Base-by-base conservation (phyloP, 2,797 vertebrate genomes). In the Vespertilio murinus region DNA sequence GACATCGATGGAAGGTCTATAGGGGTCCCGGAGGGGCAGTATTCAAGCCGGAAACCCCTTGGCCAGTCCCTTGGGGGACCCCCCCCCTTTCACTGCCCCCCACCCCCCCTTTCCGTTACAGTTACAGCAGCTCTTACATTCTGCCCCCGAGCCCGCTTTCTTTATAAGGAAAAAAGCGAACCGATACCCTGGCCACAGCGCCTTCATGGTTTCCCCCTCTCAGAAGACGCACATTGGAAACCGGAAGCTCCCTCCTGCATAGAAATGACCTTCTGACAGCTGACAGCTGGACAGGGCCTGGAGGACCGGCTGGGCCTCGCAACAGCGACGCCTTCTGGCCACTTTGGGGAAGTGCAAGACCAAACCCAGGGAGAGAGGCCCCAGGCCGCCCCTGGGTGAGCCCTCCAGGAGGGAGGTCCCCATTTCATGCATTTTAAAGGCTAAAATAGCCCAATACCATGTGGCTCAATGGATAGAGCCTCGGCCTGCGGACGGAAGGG, bases 321-420 rank as follows among this genome's bases (percentile, higher is more conserved):
- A 14, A 77, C 65, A 38, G 33, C 95, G 97, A 95, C 98, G 96
- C 91, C 98, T 13, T 83, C 97, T 97, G 98, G 42, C 42, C 42
- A 42, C 42, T 1, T 5, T 8, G 42, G 42, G 42, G 42, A 42
- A 42, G 42, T 42, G 42, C 42, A 42, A 42, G 8, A 9, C 42
- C 42, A 9, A 42, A 42, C 42, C 42, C 5, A 42, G 5, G n/a
- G n/a, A n/a, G n/a, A n/a, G n/a, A n/a, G n/a, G n/a, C n/a, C n/a
- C n/a, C n/a, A n/a, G n/a, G n/a, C n/a, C n/a, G n/a, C n/a, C 40
- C 40, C 5, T 1, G 40, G 40, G 40, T 42, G 40, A 42, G 40
- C 6, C 40, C 9, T 6, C 40, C 40, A n/a, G n/a, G 40, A 42
- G 40, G 40, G 40, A 42, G 40, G 40, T 42, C 40, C 40, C 40